Evolutionary conservation across 2,888 invertebrate species (phyloP), one percentile per base, ranked within the genome.

Genomic region (Lamellibrachia columna): DNA sequence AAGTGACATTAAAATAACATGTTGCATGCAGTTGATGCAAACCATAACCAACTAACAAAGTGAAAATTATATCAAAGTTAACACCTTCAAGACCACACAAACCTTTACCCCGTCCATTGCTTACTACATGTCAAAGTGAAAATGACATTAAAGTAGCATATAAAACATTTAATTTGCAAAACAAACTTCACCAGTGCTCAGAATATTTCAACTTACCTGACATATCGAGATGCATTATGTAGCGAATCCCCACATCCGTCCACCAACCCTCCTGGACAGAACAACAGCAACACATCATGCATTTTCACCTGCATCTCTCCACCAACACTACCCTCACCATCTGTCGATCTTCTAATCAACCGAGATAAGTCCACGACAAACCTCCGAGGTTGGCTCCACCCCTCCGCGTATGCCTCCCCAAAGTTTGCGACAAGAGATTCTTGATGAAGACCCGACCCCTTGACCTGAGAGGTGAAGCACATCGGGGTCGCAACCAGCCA

Each of bases 351-450:
- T 75, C 52, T 22, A 53, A 93, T 52, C 52, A 53, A 53, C 28
- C 52, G 15, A 9, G 93, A 91, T 15, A 93, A 92, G 91, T 93
- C 93, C 40, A 93, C 53, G 60, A 53, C 53, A 90, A 93, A 93
- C 52, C 92, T 93, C 40, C 93, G 93, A 40, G 93, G 93, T 40
- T 92, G 28, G 92, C 93, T 93, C 52, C 91, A 58, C 3, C 92
- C 91, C 90, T 93, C 93, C 22, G 53, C 90, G 90, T 93, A 93
- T 55, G 90, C 92, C 55, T 53, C 53, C 4, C 90, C 58, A 90
- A 90, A 93, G 4, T 53, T 52, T 3, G 52, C 52, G 75, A 52
- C 90, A 52, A 90, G 52, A 53, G 90, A 40, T 53, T n/a, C 90
- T 22, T 22, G 52, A 22, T 90, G 40, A 52, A 90, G 52, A n/a